Base-by-base conservation (phyloP, 1,140 invertebrate species). In the Adoxophyes honmai region DNA sequence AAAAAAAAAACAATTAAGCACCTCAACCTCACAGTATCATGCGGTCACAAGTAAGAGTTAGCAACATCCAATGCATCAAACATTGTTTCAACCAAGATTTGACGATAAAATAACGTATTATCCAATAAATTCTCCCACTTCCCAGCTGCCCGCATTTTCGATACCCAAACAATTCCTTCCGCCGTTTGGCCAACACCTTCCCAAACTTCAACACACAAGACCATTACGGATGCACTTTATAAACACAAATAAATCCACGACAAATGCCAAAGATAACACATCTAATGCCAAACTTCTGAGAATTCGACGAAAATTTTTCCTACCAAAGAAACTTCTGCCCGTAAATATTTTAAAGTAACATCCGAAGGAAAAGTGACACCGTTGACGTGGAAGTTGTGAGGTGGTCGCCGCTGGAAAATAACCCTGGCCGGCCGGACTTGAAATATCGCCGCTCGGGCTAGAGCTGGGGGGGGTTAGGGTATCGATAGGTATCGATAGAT, bases 341-440 rank as follows among this genome's bases (percentile, higher is more conserved):
- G 77, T 83, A 86, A 86, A 86, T 86, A 86, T 83, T 86, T 86
- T 86, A 86, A 83, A 66, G 59, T 81, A 75, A 83, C 70, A 83
- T 80, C 59, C 57, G 54, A 66, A 65, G 69, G 64, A 80, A 78
- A 82, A 81, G 71, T 83, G 82, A 82, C 80, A 79, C 60, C 62
- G 61, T 81, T 81, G 78, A 81, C 73, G 81, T 2, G 21, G 2
- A 28, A 28, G 21, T 28, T 28, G 67, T 75, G 59, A 64, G 75
- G 69, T 73, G 78, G 75, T 69, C 78, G 80, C 74, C 69, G 56
- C 28, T 14, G 70, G 53, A 74, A 78, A 81, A 81, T 80, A 81
- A 82, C 74, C 70, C 21, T 73, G 69, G 72, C 7, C 33, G 55
- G 55, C 64, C 68, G 38, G 78, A 81, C 73, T 83, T 74, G 68